Evolutionary conservation across 2,888 invertebrate genomes (phyloP).

Genomic region (Drosophila histrio): DNA sequence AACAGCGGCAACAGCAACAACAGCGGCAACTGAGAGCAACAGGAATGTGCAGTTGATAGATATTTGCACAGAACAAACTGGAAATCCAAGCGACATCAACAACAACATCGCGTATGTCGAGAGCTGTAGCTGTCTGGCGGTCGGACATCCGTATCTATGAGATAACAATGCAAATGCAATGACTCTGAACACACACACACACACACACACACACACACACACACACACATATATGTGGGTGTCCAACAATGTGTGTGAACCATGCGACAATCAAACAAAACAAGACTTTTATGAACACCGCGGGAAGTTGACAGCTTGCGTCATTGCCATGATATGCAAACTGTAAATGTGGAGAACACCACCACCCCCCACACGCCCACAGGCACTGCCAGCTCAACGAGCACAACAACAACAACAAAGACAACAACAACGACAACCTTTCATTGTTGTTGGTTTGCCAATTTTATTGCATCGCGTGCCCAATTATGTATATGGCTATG

Average conservation of each 20-base stretch:
- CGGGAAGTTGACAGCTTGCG: constrained; percentile 82
- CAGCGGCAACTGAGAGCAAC: constrained; percentile 46
- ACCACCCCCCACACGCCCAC: neutral
- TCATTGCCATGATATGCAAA: constrained; percentile 76
- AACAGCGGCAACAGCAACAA: constrained; percentile 40
- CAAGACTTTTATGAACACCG: constrained; percentile 80
- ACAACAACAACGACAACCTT: neutral
- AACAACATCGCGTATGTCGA: constrained; percentile 23
- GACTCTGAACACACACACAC: constrained; percentile 38
- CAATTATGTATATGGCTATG: constrained; percentile 70
- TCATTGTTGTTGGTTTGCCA: constrained; percentile 43
- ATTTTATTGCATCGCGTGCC: constrained; percentile 77
- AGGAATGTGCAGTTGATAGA: constrained; percentile 64
- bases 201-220: neutral
- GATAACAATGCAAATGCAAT: constrained; percentile 76
- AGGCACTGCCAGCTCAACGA: neutral
- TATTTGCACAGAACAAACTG: constrained; percentile 45
- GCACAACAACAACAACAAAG: constrained; percentile 4
- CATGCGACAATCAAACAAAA: constrained; percentile 71
- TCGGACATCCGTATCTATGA: constrained; percentile 69
- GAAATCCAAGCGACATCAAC: constrained; percentile 38
- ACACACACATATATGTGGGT: neutral
- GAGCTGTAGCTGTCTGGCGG: constrained; percentile 41
- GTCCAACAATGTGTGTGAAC: constrained; percentile 26
- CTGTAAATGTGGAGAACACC: constrained; percentile 43